A percentile compares a stretch with the other conserved stretches of the same genome.
phyloP scores from a whole-genome alignment of 2,888 invertebrate genomes.

The Lasioglossum villosulum region DNA sequence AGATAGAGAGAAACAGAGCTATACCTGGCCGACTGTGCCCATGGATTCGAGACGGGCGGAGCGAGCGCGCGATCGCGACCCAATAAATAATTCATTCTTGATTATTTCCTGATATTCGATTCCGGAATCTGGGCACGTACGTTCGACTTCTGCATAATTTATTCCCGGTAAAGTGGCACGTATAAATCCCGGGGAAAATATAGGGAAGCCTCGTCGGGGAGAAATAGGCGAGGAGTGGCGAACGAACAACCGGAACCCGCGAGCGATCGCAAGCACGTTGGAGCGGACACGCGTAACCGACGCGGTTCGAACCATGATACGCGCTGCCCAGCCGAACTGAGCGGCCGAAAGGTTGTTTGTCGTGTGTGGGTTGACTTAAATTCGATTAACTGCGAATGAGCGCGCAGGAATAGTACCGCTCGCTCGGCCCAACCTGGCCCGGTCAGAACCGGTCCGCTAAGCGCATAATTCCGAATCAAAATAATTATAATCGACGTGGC shows the following conservation, averaged over 20 bases:
- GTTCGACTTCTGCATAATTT: conserved; percentile 63
- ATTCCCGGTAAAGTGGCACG: conserved; percentile 54
- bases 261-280: background rate
- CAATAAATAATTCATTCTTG: conserved; percentile 70
- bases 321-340: conserved; percentile 35
- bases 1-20: background rate
- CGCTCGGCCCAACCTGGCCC: background rate
- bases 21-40: background rate
- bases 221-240: background rate
- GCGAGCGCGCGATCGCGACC: conserved; percentile 34
- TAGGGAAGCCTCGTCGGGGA: conserved; percentile 5
- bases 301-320: conserved; percentile 18
- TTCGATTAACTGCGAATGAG: conserved; percentile 61
- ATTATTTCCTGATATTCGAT: conserved; percentile 68
- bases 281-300: conserved; percentile 8
- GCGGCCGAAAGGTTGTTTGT: conserved; percentile 45
- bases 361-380: conserved; percentile 57
- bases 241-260: background rate
- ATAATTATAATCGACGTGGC: conserved; percentile 63
- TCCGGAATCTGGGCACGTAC: conserved; percentile 61
- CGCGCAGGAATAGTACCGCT: conserved; percentile 10
- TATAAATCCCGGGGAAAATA: conserved; percentile 55
- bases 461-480: conserved; percentile 63
- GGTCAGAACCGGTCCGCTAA: conserved; percentile 33
- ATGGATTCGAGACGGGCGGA: background rate